Conservation (phyloP, 2,888 invertebrate species). For the Sialis lutaria region DNA sequence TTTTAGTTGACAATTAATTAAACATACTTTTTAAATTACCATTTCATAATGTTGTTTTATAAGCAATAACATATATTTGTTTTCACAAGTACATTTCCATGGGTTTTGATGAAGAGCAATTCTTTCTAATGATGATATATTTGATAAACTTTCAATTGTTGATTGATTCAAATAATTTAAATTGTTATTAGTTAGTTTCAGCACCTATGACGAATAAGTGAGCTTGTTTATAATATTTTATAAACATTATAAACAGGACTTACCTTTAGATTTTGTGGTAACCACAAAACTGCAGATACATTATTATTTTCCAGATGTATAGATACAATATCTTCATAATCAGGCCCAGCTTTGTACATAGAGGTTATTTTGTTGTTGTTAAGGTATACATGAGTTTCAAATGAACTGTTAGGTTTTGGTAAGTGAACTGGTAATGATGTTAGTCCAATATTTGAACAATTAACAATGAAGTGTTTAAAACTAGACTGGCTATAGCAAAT, state of each 20-base stretch:
- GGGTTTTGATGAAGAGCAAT: constrained; percentile 33
- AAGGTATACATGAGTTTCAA: constrained; percentile 25
- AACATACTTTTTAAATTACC: constrained; percentile 11
- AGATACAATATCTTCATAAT: constrained; percentile 24
- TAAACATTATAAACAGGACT: constrained; percentile 26
- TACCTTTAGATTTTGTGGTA: constrained; percentile 20
- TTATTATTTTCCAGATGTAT: constrained; percentile 32
- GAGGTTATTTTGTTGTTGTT: constrained; percentile 24
- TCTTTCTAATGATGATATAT: constrained; percentile 19
- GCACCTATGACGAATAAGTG: constrained; percentile 22
- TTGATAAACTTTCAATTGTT: constrained; percentile 22
- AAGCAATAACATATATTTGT: constrained; percentile 27
- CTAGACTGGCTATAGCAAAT: constrained; percentile 26
- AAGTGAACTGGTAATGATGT: too few species aligned
- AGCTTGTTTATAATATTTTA: constrained; percentile 28
- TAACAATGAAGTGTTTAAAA: constrained; percentile 25
- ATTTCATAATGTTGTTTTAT: constrained; percentile 20
- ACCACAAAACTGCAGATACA: constrained; percentile 22
- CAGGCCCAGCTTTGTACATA: constrained; percentile 16
- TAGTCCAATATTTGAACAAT: constrained; percentile 26
- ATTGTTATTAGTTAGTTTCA: constrained; percentile 33
- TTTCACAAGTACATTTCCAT: constrained; percentile 39
- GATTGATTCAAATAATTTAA: constrained; percentile 27
- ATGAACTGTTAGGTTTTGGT: too few species aligned
- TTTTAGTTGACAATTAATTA: too few species aligned